phyloP scores from a whole-genome alignment of 2,797 vertebrate genomes.

The Dallia pectoralis region DNA sequence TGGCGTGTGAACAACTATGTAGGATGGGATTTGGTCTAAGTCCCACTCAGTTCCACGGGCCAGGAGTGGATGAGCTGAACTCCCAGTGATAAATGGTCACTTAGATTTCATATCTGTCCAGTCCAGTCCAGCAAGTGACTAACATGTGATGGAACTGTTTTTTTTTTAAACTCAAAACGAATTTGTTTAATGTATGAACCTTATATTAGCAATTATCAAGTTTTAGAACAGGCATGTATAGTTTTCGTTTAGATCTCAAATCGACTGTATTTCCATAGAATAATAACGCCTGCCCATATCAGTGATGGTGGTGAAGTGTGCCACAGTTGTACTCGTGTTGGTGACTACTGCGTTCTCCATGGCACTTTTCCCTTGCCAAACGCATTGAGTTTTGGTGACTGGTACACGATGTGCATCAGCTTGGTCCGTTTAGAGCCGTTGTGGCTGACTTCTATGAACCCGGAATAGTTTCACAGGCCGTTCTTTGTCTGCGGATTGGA shows the following conservation, averaged over 20 bases:
- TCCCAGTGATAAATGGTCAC: constrained; percentile 4
- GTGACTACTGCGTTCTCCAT: too few species aligned
- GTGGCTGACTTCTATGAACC: constrained; percentile 1
- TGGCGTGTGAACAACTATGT: constrained; percentile 36
- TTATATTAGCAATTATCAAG: too few species aligned
- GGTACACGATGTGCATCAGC: background rate
- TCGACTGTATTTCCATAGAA: too few species aligned
- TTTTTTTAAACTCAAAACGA: too few species aligned
- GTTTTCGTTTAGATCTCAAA: too few species aligned
- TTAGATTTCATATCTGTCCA: background rate
- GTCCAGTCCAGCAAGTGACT: background rate
- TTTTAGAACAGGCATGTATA: too few species aligned
- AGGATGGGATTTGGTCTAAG: constrained; percentile 48
- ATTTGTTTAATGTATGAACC: too few species aligned
- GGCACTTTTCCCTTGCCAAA: too few species aligned
- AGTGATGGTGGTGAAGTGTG: too few species aligned
- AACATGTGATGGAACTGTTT: background rate
- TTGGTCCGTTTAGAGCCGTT: constrained; percentile 24
- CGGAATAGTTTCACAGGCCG: background rate
- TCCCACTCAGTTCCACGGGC: constrained; percentile 16
- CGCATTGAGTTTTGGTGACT: too few species aligned
- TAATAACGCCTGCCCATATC: too few species aligned
- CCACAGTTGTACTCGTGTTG: too few species aligned
- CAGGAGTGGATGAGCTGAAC: constrained; percentile 11
- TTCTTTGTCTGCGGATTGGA: constrained; percentile 22